Evolutionary conservation across 2,113 vertebrate species (phyloP), one percentile per base, ranked within the genome.

Genomic region (Vanacampus margaritifer): DNA sequence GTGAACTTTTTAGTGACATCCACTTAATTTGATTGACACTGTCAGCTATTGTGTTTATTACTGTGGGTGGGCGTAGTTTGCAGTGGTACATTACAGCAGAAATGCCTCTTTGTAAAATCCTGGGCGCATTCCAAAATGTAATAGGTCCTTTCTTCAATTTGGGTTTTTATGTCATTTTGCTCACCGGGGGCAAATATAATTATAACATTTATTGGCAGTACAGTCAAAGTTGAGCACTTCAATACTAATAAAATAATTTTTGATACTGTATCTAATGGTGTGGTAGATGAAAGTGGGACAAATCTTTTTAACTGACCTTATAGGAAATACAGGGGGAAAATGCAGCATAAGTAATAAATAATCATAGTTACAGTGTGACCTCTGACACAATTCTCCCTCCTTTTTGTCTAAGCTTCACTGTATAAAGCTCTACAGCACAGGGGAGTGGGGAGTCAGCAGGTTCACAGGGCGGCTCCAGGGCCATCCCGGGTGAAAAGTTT

Each of bases 401-500:
- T 80, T 43, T 46, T 35, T 64, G 2, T 58, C 37, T 51, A 3
- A 10, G 26, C 64, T 67, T 63, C 7, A 64, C 67, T 64, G 57
- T 64, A 21, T 43, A 59, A 58, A 10, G 23, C 59, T 16, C 13
- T 21, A 43, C 2, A 23, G 39, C 23, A 12, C 23, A 62, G 36
- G 35, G 21, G 21, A 23, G n/a, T 26, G 36, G n/a, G 71, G 70
- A 84, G 86, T 88, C 86, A 87, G 73, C 4, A 71, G 73, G 88
- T 87, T 85, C 84, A 86, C 57, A 68, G 69, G 73, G 58, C 66
- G 21, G 60, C 73, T 41, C 17, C 26, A 35, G 76, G 61, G 54
- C 85, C 72, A 74, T 83, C 78, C 71, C n/a, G 78, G 84, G 71
- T 89, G 85, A 85, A 90, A 90, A 90, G 86, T 90, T 90, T 89